A percentile compares a stretch with the other conserved stretches of the same genome.
These are phyloP conservation scores for Dynastes hyllus DNA, from an alignment of 2,888 invertebrate species.

Conservation along the genomic window DNA sequence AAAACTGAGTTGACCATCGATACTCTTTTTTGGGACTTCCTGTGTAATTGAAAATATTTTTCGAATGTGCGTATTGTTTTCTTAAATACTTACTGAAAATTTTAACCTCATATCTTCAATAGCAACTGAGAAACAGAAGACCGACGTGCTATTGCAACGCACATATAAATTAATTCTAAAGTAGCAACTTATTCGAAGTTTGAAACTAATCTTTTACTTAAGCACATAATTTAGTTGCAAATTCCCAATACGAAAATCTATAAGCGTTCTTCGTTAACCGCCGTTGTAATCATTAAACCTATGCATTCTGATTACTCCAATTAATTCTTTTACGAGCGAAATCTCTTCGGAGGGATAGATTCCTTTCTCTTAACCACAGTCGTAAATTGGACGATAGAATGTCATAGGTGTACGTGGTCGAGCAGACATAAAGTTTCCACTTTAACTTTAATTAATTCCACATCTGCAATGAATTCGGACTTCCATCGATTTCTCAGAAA, in stretches of 20 bases:
- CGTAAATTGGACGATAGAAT: conserved; percentile 29
- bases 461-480: conserved; percentile 31
- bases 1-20: no score
- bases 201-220: neutral
- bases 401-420: conserved; percentile 31
- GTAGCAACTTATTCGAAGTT: neutral
- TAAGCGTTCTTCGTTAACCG: no score
- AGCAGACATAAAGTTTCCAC: conserved; percentile 17
- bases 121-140: no score
- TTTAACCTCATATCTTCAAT: no score
- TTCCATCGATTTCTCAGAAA: conserved; percentile 10
- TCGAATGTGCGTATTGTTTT: no score
- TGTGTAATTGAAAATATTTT: no score
- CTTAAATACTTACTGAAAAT: no score
- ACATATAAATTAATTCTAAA: no score
- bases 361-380: conserved; percentile 11
- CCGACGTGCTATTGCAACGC: no score
- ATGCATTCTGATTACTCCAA: neutral
- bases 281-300: neutral
- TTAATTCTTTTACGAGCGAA: conserved; percentile 25
- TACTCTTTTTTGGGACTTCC: no score
- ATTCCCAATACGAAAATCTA: neutral
- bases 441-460: conserved; percentile 37
- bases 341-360: conserved; percentile 16
- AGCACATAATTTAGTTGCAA: conserved; percentile 1